Evolutionary conservation across 2,888 invertebrate genomes (phyloP).

Genomic region (Electrophaes corylata): DNA sequence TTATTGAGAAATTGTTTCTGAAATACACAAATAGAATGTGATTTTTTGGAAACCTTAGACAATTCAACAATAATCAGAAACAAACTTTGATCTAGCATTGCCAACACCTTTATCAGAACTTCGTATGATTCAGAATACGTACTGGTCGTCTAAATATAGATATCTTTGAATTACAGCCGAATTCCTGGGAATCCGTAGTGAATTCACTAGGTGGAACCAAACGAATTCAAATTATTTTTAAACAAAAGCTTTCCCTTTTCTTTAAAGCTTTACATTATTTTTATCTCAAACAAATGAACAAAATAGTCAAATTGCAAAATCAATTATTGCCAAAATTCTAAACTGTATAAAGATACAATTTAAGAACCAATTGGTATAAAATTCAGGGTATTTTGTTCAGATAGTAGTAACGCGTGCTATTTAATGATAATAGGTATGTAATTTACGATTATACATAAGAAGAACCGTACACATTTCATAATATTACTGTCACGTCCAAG

Average conservation of each 20-base stretch:
- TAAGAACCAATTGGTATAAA: too few relatives aligned
- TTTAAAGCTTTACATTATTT: too few relatives aligned
- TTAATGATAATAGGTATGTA: slow-evolving; percentile 1
- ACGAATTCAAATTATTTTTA: neutral
- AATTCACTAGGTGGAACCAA: slow-evolving; percentile 11
- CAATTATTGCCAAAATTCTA: too few relatives aligned
- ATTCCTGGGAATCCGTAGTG: slow-evolving; percentile 58
- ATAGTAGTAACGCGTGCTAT: too few relatives aligned
- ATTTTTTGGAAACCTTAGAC: neutral
- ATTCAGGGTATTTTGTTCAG: too few relatives aligned
- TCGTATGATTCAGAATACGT: slow-evolving; percentile 46
- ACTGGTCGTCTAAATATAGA: slow-evolving; percentile 67
- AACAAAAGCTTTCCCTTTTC: neutral
- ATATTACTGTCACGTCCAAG: slow-evolving; percentile 51
- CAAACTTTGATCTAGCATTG: slow-evolving; percentile 10
- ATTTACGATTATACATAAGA: slow-evolving; percentile 26
- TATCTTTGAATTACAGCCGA: slow-evolving; percentile 64
- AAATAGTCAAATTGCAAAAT: too few relatives aligned
- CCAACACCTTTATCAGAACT: slow-evolving; percentile 52
- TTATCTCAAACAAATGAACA: too few relatives aligned
- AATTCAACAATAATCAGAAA: neutral
- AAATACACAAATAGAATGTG: neutral
- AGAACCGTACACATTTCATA: slow-evolving; percentile 31
- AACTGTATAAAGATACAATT: too few relatives aligned
- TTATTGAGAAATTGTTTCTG: neutral